Evolutionary conservation across 1,140 invertebrate genomes (phyloP).

Genomic region (Aricia agestis): DNA sequence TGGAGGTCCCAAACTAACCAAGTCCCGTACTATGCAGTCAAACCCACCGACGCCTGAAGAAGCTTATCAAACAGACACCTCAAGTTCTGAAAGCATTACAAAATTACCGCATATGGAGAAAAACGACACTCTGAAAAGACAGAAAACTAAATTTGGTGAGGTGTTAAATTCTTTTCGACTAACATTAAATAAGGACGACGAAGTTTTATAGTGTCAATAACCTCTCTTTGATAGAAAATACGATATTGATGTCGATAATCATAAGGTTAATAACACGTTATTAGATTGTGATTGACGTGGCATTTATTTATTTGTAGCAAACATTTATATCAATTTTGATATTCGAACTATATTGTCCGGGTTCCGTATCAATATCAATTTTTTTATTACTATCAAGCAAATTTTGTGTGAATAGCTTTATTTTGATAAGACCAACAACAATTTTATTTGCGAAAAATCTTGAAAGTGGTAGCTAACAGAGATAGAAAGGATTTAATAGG

Average conservation of each 20-base stretch:
- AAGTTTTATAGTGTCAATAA: conserved; percentile 34
- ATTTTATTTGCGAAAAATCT: too few relatives aligned
- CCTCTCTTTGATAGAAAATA: too few relatives aligned
- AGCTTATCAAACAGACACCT: conserved; percentile 50
- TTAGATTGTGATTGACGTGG: not conserved
- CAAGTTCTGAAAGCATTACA: conserved; percentile 53
- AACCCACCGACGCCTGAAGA: conserved; percentile 63
- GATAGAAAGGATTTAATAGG: too few relatives aligned
- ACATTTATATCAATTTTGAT: not conserved
- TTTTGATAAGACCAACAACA: too few relatives aligned
- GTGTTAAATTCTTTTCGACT: conserved; percentile 62
- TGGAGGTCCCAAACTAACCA: conserved; percentile 52
- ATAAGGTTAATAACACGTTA: not conserved
- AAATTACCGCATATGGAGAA: conserved; percentile 57
- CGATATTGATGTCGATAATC: too few relatives aligned
- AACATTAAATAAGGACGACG: conserved; percentile 56
- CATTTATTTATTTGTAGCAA: not conserved
- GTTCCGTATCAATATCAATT: too few relatives aligned
- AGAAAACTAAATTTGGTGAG: conserved; percentile 59
- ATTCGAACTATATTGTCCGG: not conserved
- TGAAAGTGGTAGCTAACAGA: too few relatives aligned
- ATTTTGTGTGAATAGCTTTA: too few relatives aligned
- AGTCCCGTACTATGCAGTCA: conserved; percentile 54
- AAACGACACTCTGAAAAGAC: conserved; percentile 60
- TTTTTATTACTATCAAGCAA: too few relatives aligned